phyloP scores from a whole-genome alignment of 1,140 invertebrate genomes.

The Brachionus rubens region DNA sequence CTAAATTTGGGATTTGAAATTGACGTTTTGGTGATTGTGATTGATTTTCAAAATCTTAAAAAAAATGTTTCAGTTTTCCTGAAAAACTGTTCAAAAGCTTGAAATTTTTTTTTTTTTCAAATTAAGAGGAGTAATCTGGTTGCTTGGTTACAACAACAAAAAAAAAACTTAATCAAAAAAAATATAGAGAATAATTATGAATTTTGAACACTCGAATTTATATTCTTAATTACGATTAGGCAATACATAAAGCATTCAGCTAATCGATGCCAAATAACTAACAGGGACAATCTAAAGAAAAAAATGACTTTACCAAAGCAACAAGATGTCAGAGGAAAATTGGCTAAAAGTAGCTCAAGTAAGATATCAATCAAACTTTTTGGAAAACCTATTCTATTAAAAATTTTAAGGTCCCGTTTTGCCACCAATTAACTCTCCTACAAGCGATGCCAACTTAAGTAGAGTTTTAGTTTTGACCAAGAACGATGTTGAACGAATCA shows the following conservation, averaged over 20 bases:
- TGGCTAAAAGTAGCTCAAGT: constrained; percentile 11
- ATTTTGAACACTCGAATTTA: constrained; percentile 14
- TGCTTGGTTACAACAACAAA: constrained; percentile 6
- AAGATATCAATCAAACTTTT: not conserved
- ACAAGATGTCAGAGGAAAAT: not conserved
- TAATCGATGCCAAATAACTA: too few species aligned
- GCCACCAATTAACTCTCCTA: not conserved
- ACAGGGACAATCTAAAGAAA: not conserved
- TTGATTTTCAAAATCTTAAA: too few species aligned
- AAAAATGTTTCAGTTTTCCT: not conserved
- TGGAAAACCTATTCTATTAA: not conserved
- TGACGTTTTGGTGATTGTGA: too few species aligned
- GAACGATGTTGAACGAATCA: constrained; percentile 56
- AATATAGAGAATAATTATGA: constrained; percentile 23
- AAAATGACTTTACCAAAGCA: not conserved
- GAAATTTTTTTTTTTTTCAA: too few species aligned
- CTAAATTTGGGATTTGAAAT: too few species aligned
- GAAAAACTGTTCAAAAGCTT: not conserved
- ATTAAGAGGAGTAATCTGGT: too few species aligned
- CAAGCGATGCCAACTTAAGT: not conserved
- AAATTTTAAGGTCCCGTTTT: not conserved
- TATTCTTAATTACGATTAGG: not conserved
- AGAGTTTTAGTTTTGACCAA: constrained; percentile 46
- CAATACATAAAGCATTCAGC: not conserved
- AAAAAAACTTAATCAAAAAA: not conserved